Evolutionary conservation across 1,140 invertebrate species (phyloP).

Genomic region (Drosophila nikananu): DNA sequence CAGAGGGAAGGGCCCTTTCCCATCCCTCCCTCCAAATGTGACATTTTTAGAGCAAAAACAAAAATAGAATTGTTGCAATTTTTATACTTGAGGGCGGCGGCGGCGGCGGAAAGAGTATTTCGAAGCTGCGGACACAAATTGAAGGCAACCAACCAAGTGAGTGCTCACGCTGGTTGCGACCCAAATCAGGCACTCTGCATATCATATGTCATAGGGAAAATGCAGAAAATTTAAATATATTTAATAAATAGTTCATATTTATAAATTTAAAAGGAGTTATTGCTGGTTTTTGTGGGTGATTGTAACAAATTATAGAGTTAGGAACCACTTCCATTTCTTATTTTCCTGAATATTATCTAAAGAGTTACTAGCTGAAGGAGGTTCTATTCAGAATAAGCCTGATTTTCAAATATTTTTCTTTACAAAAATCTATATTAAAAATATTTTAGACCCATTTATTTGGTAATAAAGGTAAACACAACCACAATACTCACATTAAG

Average conservation of each 20-base stretch:
- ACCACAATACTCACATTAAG: neutral
- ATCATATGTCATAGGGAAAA: neutral
- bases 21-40: conserved; percentile 13
- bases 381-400: too few species aligned
- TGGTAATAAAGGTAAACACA: neutral
- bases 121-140: conserved; percentile 4
- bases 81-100: conserved; percentile 20
- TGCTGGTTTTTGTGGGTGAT: neutral
- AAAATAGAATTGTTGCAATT: conserved; percentile 52
- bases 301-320: neutral
- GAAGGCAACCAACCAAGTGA: conserved; percentile 6
- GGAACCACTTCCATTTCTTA: too few species aligned
- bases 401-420: too few species aligned
- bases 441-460: neutral
- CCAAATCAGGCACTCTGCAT: conserved; percentile 4
- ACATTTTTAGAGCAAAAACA: conserved; percentile 56
- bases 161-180: conserved; percentile 3
- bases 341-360: too few species aligned
- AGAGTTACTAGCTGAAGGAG: too few species aligned
- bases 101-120: conserved; percentile 8
- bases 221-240: neutral
- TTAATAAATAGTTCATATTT: neutral
- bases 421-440: neutral
- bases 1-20: neutral
- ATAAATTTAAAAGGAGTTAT: neutral